Evolutionary conservation across 2,113 vertebrate genomes (phyloP).

Genomic region (Dermatemys mawii): DNA sequence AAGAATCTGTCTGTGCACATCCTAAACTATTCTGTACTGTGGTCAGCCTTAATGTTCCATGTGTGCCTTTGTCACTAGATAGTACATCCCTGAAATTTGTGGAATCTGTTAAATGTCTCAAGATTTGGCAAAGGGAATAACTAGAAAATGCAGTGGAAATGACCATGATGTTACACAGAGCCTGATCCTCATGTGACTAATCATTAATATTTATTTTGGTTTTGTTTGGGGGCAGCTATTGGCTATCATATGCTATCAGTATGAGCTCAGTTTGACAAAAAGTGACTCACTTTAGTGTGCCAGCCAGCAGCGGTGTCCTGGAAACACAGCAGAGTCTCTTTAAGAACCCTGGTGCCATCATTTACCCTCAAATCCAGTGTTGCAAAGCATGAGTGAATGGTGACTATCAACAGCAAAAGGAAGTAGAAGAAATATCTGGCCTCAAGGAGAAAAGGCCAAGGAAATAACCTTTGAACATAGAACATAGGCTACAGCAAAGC

Average conservation of each 20-base stretch:
- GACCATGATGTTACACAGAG: background rate
- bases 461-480: background rate
- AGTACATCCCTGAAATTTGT: background rate
- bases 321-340: background rate
- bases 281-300: background rate
- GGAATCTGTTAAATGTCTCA: background rate
- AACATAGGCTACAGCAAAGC: fast-evolving
- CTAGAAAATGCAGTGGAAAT: fast-evolving
- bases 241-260: background rate
- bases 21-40: background rate
- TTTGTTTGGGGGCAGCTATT: background rate
- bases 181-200: background rate
- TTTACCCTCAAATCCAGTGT: background rate
- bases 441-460: background rate
- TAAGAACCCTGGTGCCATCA: background rate
- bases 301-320: fast-evolving
- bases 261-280: background rate
- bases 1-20: background rate
- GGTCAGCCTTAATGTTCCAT: background rate
- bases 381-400: background rate
- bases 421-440: fast-evolving
- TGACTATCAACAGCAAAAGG: background rate
- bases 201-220: background rate
- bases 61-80: background rate
- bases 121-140: background rate